Conservation (phyloP, 2,888 invertebrate genomes). For the Aspidapion aeneum region DNA sequence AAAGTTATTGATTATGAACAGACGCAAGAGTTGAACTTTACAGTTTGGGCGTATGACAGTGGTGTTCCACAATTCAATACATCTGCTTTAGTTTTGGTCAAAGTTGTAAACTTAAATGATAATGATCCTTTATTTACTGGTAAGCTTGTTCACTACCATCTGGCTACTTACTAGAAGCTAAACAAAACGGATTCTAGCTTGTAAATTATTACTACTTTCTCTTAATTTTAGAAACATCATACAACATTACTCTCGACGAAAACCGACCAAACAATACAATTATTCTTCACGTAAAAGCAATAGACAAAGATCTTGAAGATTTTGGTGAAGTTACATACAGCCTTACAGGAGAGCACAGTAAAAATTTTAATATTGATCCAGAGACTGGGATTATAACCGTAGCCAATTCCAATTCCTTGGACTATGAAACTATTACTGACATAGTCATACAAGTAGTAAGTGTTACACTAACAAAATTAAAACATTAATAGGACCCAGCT, state of each 20-base stretch:
- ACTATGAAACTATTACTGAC: constrained; percentile 70
- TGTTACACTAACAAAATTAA: no score
- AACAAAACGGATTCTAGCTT: no score
- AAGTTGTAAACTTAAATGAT: constrained; percentile 82
- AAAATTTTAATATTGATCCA: constrained; percentile 70
- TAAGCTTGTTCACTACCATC: neutral
- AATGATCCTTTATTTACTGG: constrained; percentile 75
- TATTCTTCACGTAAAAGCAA: constrained; percentile 70
- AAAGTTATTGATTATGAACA: constrained; percentile 82
- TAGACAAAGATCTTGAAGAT: constrained; percentile 73
- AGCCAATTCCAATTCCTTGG: constrained; percentile 66
- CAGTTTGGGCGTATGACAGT: constrained; percentile 71
- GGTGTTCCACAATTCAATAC: constrained; percentile 82
- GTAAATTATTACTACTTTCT: no score
- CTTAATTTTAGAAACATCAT: constrained; percentile 51
- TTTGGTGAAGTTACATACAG: constrained; percentile 78
- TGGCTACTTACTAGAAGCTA: no score
- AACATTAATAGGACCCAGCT: no score
- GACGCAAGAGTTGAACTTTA: constrained; percentile 71
- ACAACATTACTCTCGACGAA: constrained; percentile 71
- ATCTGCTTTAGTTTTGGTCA: constrained; percentile 72
- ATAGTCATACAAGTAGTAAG: constrained; percentile 65
- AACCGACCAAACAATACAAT: constrained; percentile 71
- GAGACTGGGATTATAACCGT: constrained; percentile 74
- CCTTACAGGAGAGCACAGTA: constrained; percentile 69